These are phyloP conservation scores for Stercorarius parasiticus DNA, from an alignment of 2,113 vertebrate genomes.

Conservation along the genomic window DNA sequence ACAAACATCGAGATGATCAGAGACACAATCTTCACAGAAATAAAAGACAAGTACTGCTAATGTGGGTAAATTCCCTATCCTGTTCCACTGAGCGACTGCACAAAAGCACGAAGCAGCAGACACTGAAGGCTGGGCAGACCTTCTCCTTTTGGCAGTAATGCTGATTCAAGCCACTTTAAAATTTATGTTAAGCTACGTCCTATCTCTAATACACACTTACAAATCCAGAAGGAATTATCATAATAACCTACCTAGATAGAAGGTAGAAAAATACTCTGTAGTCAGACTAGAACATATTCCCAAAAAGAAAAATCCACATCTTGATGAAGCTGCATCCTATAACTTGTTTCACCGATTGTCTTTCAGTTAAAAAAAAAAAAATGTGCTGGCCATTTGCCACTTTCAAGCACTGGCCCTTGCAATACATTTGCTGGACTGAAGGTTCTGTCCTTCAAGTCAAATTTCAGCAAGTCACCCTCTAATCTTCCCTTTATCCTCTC, in stretches of 20 bases:
- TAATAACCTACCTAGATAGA: not conserved
- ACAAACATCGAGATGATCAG: not conserved
- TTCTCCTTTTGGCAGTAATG: not conserved
- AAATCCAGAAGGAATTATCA: not conserved
- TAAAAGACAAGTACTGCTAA: not conserved
- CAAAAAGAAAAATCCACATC: not conserved
- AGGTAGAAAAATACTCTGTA: not conserved
- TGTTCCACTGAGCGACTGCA: not conserved
- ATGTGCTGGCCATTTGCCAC: not conserved
- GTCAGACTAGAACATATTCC: not conserved
- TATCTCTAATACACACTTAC: not conserved
- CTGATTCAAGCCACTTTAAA: not conserved
- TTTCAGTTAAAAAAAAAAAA: not conserved
- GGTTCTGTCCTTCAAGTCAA: constrained; percentile 12
- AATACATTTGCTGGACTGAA: not conserved
- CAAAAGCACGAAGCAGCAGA: not conserved
- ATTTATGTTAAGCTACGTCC: not conserved
- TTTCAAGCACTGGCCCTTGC: not conserved
- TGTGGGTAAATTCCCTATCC: not conserved
- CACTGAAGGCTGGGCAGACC: not conserved
- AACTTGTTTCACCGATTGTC: not conserved
- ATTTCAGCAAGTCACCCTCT: constrained; percentile 13
- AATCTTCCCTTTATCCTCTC: not conserved
- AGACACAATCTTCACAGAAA: not conserved
- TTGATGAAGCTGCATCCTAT: not conserved